phyloP scores from a whole-genome alignment of 1,140 invertebrate genomes.

The Scaptodrosophila lebanonensis region DNA sequence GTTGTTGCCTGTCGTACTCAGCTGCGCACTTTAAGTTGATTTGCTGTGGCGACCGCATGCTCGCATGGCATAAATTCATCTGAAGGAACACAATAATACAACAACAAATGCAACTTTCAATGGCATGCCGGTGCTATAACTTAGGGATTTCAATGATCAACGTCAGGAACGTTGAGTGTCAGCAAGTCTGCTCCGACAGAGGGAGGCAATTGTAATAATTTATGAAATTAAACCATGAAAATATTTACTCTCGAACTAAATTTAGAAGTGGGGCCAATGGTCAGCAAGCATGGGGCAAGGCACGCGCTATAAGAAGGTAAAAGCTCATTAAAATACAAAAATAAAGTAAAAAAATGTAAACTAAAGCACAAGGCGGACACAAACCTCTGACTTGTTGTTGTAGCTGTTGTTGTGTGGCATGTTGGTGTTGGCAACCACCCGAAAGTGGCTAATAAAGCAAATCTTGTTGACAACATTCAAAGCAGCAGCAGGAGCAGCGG shows the following conservation, averaged over 20 bases:
- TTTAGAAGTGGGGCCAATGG: not conserved
- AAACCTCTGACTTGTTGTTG: slow-evolving; percentile 29
- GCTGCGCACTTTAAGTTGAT: slow-evolving; percentile 68
- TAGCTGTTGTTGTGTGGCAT: slow-evolving; percentile 35
- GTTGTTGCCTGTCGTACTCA: slow-evolving; percentile 41
- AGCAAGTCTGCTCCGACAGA: slow-evolving; percentile 10
- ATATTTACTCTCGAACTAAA: slow-evolving; percentile 57
- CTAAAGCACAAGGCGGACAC: slow-evolving; percentile 33
- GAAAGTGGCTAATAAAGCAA: slow-evolving; percentile 77
- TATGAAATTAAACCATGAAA: slow-evolving; percentile 76
- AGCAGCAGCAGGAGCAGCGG: slow-evolving; percentile 42
- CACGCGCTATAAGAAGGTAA: not conserved
- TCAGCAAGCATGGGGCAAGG: slow-evolving; percentile 23
- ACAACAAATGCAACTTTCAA: slow-evolving; percentile 1
- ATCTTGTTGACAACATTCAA: slow-evolving; percentile 75
- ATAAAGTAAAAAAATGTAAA: slow-evolving; percentile 14
- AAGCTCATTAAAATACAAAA: slow-evolving; percentile 50
- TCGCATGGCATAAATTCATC: slow-evolving; percentile 73
- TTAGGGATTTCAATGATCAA: slow-evolving; percentile 75
- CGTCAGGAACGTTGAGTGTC: slow-evolving; percentile 29
- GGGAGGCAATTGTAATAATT: slow-evolving; percentile 55
- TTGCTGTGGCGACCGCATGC: slow-evolving; percentile 70
- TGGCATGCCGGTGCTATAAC: slow-evolving; percentile 53
- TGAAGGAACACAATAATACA: not conserved
- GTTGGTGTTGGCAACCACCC: slow-evolving; percentile 60